Conservation (phyloP, 23 tunicate species). For the Ciona savignyi region DNA sequence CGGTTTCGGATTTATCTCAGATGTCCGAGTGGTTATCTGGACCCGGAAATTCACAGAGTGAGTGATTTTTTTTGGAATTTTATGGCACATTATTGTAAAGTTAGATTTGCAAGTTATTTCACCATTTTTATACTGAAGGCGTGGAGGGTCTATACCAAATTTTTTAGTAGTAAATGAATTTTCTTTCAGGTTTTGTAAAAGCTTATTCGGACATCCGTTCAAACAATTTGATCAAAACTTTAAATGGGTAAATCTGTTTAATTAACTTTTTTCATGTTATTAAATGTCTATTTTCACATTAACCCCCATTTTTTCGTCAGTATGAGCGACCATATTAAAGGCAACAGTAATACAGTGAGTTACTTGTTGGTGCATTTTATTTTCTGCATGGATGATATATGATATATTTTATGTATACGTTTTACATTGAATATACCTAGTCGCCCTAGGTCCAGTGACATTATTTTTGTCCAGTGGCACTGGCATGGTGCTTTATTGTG, state of each 20-base stretch:
- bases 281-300: no score
- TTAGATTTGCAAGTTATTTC: not conserved
- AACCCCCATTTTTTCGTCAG: not conserved
- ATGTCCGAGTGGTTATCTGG: slow-evolving; percentile 80
- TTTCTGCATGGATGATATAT: no score
- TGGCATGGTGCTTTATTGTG: no score
- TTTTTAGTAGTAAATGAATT: no score
- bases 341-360: no score
- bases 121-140: no score
- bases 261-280: not conserved
- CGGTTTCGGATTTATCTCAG: slow-evolving; percentile 43
- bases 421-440: no score
- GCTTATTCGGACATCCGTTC: slow-evolving; percentile 64
- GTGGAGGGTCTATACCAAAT: no score
- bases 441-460: no score
- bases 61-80: not conserved
- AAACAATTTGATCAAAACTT: slow-evolving; percentile 25
- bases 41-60: slow-evolving; percentile 44
- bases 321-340: not conserved
- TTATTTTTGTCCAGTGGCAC: no score
- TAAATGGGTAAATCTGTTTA: slow-evolving; percentile 19
- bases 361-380: no score
- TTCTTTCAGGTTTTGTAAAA: slow-evolving; percentile 31
- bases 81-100: not conserved
- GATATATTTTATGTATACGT: no score